Evolutionary conservation across 1,140 invertebrate genomes (phyloP).

Genomic region (Pseudoatta argentina): DNA sequence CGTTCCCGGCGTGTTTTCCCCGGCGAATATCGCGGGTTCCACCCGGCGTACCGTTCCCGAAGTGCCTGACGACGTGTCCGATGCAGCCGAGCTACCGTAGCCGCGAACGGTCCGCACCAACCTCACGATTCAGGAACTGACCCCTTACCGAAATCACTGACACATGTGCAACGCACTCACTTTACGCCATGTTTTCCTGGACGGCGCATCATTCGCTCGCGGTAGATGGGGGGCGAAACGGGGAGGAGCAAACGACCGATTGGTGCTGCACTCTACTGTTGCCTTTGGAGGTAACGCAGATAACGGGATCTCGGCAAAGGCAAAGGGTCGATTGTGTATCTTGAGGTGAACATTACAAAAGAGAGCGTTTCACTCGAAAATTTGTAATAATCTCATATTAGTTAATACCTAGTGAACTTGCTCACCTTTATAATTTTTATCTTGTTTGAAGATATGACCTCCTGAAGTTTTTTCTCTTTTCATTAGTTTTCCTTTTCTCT

Average conservation of each 20-base stretch:
- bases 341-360: no score
- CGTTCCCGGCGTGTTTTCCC: conserved; percentile 22
- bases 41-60: background rate
- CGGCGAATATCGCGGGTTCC: background rate
- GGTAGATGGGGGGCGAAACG: background rate
- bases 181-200: conserved; percentile 78
- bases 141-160: conserved; percentile 77
- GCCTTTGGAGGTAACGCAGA: background rate
- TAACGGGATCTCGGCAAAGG: conserved; percentile 26
- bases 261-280: conserved; percentile 11
- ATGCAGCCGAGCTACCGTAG: background rate
- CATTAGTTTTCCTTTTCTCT: no score
- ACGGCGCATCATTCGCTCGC: conserved; percentile 24
- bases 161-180: conserved; percentile 79
- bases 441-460: no score
- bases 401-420: no score
- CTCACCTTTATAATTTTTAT: no score
- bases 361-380: no score
- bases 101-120: background rate
- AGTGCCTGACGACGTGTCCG: background rate
- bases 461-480: no score
- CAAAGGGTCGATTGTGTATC: no score
- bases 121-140: conserved; percentile 34
- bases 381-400: no score
- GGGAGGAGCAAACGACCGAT: background rate